Base-by-base conservation (phyloP, 2,888 invertebrate species). In the Drosophila nigritarsus region DNA sequence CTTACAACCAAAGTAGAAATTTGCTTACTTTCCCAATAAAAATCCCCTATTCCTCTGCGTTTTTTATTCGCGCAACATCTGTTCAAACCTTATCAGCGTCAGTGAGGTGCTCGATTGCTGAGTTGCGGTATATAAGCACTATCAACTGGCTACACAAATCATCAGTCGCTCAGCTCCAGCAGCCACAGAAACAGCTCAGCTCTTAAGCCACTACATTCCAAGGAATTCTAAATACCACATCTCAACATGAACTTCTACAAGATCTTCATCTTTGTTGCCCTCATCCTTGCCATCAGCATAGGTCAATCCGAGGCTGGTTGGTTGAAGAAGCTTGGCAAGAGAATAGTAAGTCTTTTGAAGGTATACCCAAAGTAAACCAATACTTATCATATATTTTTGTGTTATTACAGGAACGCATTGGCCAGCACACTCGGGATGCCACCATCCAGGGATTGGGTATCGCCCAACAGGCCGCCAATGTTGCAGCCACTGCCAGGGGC, bases 391-490 rank as follows among this genome's bases (percentile, higher is more conserved):
- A 34, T 20, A 9, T 34, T 5, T 34, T 11, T 6, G 15, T 38
- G 3, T 38, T 2, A 8, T 20, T 51, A 20, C 0, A 51, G 51
- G 32, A 32, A 32, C n/a, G 30, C n/a, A 2, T 20, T 58, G n/a
- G 51, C 1, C 30, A 32, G 9, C 30, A 53, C 60, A 84, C 90
- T 36, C 77, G 91, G n/a, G 91, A 90, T 83, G 90, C 90, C 50
- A 77, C 87, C n/a, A 89, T 90, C n/a, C 75, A 90, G 58, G 71
- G 73, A 2, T 66, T 91, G 62, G 83, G 80, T 1, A 34, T 91
- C 8, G 91, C 90, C n/a, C 89, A 90, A 30, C 82, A 84, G 50
- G 90, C 88, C 0, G 90, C 91, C 2, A 84, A 89, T 82, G 91
- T 91, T 6, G 91, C 87, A 1, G 91, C 89, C 15, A 89, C 89